These are phyloP conservation scores for Euplexia lucipara DNA, from an alignment of 2,888 invertebrate species.

Conservation along the genomic window DNA sequence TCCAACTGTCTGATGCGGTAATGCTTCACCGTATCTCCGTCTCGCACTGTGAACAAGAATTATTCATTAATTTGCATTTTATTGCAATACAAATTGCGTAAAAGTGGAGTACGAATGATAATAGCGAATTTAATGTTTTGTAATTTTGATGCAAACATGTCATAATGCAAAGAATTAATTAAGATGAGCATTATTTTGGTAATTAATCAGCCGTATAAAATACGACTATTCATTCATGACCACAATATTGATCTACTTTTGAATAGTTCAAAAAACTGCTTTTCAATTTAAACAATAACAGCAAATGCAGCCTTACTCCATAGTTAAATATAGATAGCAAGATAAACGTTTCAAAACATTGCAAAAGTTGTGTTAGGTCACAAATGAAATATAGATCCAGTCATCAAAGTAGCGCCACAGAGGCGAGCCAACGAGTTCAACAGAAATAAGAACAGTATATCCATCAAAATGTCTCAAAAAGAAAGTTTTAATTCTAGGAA, in stretches of 20 bases:
- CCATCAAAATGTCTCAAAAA: conserved; percentile 61
- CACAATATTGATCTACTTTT: too few species aligned
- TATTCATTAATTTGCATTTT: conserved; percentile 64
- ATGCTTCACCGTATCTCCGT: conserved; percentile 99
- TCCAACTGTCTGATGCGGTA: conserved; percentile 99
- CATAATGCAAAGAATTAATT: conserved; percentile 45
- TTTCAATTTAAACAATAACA: conserved; percentile 2
- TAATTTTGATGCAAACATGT: conserved; percentile 56
- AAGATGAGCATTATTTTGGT: conserved; percentile 18
- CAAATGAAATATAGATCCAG: conserved; percentile 30
- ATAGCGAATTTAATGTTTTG: conserved; percentile 59
- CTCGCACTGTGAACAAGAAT: conserved; percentile 94
- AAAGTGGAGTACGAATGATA: conserved; percentile 55
- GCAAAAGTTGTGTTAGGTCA: conserved; percentile 14
- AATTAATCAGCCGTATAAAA: not conserved
- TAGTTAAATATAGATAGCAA: not conserved
- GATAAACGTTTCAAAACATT: conserved; percentile 9
- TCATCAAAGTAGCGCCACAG: conserved; percentile 27
- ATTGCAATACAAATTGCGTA: conserved; percentile 62
- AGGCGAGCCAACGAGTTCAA: conserved; percentile 45
- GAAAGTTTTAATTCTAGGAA: conserved; percentile 63
- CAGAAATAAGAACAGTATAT: conserved; percentile 56
- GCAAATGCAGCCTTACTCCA: not conserved
- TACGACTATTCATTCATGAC: too few species aligned
- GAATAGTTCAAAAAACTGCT: not conserved